Evolutionary conservation across 2,888 invertebrate genomes (phyloP).

Genomic region (Micoletzkya japonica): DNA sequence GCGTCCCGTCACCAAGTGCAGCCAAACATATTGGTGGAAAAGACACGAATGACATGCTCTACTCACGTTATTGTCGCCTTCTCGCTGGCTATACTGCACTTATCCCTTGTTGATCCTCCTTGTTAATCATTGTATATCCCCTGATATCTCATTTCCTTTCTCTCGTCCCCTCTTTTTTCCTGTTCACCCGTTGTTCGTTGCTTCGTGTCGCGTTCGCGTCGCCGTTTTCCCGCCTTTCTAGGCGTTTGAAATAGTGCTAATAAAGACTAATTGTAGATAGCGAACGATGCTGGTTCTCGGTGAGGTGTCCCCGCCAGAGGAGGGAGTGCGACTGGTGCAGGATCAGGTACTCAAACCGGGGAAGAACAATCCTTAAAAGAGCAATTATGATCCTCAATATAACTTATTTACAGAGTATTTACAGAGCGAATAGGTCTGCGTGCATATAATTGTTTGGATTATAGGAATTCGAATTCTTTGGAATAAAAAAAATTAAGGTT

Average conservation of each 20-base stretch:
- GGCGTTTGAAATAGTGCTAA: not conserved
- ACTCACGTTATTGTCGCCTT: too few species aligned
- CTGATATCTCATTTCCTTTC: not conserved
- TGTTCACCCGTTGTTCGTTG: not conserved
- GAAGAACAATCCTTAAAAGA: too few species aligned
- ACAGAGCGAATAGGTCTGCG: not conserved
- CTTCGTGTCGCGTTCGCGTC: not conserved
- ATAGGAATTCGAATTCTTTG: too few species aligned
- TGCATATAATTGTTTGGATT: not conserved
- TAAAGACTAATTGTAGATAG: not conserved
- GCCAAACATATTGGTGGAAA: too few species aligned
- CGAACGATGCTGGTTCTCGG: slow-evolving; percentile 36
- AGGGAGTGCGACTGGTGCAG: slow-evolving; percentile 45
- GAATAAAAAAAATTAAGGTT: too few species aligned
- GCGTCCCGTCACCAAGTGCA: too few species aligned
- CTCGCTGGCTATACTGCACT: too few species aligned
- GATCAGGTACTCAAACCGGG: slow-evolving; percentile 51
- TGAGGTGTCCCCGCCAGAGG: slow-evolving; percentile 40
- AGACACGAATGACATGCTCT: too few species aligned
- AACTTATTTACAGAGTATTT: too few species aligned
- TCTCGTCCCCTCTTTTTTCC: not conserved
- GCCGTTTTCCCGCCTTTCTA: not conserved
- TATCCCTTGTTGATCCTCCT: too few species aligned
- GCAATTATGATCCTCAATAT: too few species aligned
- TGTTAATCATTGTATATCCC: not conserved